Base-by-base conservation (phyloP, 1,140 invertebrate genomes). In the Ceratosolen solmsi region DNA sequence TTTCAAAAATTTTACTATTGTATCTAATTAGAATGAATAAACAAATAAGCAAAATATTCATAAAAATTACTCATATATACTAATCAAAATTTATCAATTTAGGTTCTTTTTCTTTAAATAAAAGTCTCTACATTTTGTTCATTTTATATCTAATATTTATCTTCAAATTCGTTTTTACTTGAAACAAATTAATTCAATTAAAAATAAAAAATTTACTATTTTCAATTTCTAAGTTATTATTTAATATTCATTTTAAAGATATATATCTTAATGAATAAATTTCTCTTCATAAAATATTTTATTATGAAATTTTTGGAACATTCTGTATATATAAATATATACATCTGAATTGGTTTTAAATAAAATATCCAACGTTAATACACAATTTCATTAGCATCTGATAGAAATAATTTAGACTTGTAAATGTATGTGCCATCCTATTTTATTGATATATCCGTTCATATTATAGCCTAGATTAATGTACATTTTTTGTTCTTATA, bases 401-500 rank as follows among this genome's bases (percentile, higher is more conserved):
- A 86, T 84, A 84, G 80, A 78, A 86, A 88, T 87, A 86, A 81
- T 86, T 85, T 85, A 86, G 82, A 88, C 87, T 84, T 83, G 78
- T 84, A 65, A 84, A 72, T 82, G 41, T 79, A 80, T 84, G 86
- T 89, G 87, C 85, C 87, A 88, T 88, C 85, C 86, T 89, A 88
- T 83, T 83, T 83, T 83, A 80, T 79, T 80, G 77, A 83, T 84
- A 84, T 79, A 82, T 84, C 65, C 77, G 70, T 84, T 83, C 74
- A 81, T 83, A 83, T 60, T 83, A 80, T 84, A 79, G 58, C 84
- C 88, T 89, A 90, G 86, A 84, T 89, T 90, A 89, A 89, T 89
- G 89, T 90, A 90, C 89, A 90, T 87, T 89, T 89, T 85, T 87
- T 85, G 81, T 88, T 88, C 75, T 87, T 86, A 85, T 86, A 86